Base-by-base conservation (phyloP, 2,888 invertebrate species). In the Chaetogeoica ovagalla region DNA sequence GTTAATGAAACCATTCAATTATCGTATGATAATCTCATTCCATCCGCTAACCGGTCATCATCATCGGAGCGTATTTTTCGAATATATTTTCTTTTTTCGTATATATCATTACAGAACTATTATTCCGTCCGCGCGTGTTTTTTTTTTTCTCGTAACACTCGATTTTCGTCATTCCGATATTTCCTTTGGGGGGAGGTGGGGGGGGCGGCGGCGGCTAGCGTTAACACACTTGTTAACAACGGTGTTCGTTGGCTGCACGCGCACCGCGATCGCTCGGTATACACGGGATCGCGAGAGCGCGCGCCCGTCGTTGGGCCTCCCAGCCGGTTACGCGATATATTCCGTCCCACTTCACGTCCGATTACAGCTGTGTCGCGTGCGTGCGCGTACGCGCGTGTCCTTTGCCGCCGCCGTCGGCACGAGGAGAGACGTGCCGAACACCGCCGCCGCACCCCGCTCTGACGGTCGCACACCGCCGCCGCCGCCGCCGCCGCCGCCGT, bases 261-360 rank as follows among this genome's bases (percentile, higher is more conserved):
- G 4, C 70, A 39, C 62, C 30, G 71, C 79, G 71, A 71, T 63
- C 79, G 63, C 71, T 71, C 79, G 57, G 79, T 70, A 71, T 55
- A n/a, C 23, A 6, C 66, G 13, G 4, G n/a, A 63, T 23, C 62
- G 48, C 52, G 30, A 37, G 8, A 52, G 7, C 63, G 37, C 37
- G 7, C 30, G 15, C 73, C 17, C 8, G 19, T 37, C 30, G 9
- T 55, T 23, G 62, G 21, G 30, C 30, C 62, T 55, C 23, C 65
- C 68, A 30, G n/a, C 43, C 66, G 74, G 21, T 48, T n/a, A 62
- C 52, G 55, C 30, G 30, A 30, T 30, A 57, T 79, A 79, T 71
- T 71, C 63, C 79, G 79, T 79, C 79, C 79, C 79, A 79, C 79
- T 79, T 79, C 71, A 79, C 79, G 79, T 71, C 79, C 79, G 70